Evolutionary conservation across 2,113 vertebrate genomes (phyloP).

Genomic region (Peromyscus californicus): DNA sequence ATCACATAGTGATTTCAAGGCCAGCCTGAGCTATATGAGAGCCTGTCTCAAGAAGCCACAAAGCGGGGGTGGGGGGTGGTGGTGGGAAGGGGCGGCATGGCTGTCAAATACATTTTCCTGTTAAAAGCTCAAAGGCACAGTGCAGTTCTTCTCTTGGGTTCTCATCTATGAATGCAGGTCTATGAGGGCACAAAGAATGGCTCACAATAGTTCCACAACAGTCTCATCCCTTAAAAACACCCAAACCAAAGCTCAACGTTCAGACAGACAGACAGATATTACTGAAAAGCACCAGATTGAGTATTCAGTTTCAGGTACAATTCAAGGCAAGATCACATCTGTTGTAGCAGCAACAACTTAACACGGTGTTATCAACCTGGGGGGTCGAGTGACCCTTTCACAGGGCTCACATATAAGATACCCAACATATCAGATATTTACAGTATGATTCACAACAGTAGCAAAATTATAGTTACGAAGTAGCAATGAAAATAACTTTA

Average conservation of each 20-base stretch:
- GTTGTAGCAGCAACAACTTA: not conserved
- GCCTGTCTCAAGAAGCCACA: not conserved
- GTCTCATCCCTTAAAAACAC: not conserved
- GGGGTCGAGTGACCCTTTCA: not conserved
- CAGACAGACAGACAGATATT: not conserved
- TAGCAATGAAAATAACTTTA: not conserved
- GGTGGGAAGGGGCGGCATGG: rapidly evolving
- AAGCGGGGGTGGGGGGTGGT: too few species aligned
- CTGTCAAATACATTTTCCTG: not conserved
- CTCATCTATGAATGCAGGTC: not conserved
- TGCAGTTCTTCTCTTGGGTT: not conserved
- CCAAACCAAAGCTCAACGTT: not conserved
- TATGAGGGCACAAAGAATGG: not conserved
- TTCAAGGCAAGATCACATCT: not conserved
- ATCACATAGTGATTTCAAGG: not conserved
- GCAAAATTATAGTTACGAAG: not conserved
- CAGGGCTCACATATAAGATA: not conserved
- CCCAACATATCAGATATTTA: not conserved
- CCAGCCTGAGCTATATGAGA: not conserved
- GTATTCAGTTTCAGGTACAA: not conserved
- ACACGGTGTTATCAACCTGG: not conserved
- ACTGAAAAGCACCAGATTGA: not conserved
- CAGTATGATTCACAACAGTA: not conserved
- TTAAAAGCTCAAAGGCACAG: not conserved
- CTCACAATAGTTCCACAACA: not conserved